Conservation (phyloP, 1,140 invertebrate genomes). For the Maniola jurtina region DNA sequence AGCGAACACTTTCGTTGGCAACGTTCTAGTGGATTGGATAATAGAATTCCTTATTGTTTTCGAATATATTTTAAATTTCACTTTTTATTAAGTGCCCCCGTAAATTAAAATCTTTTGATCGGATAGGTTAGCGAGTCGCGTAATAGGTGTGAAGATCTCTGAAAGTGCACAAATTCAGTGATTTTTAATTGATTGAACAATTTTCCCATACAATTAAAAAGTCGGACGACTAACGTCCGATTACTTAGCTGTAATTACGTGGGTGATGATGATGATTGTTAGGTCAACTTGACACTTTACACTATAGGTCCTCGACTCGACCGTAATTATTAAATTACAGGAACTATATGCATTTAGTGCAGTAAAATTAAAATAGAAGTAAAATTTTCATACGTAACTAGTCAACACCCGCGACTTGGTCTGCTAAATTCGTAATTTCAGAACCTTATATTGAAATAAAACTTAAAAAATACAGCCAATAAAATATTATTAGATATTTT, state of each 20-base stretch:
- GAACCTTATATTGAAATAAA: too few relatives aligned
- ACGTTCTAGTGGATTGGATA: slow-evolving; percentile 36
- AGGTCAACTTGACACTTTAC: neutral
- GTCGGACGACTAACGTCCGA: neutral
- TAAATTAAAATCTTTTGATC: neutral
- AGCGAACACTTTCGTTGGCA: slow-evolving; percentile 22
- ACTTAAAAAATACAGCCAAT: too few relatives aligned
- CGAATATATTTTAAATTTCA: slow-evolving; percentile 28
- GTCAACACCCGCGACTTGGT: too few relatives aligned
- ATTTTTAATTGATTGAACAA: neutral
- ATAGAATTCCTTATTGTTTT: slow-evolving; percentile 35
- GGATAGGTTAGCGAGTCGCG: neutral
- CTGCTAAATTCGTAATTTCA: too few relatives aligned
- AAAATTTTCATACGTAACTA: too few relatives aligned
- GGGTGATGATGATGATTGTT: neutral
- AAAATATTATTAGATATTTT: too few relatives aligned
- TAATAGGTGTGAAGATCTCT: neutral
- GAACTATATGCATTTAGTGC: too few relatives aligned
- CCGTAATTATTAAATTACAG: too few relatives aligned
- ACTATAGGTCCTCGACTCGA: too few relatives aligned
- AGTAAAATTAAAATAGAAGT: too few relatives aligned
- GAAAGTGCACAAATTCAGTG: neutral
- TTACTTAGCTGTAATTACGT: neutral
- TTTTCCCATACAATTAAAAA: neutral
- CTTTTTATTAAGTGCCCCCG: slow-evolving; percentile 13